phyloP scores from a whole-genome alignment of 2,797 vertebrate species.

The Mormyrus proboscirostris region DNA sequence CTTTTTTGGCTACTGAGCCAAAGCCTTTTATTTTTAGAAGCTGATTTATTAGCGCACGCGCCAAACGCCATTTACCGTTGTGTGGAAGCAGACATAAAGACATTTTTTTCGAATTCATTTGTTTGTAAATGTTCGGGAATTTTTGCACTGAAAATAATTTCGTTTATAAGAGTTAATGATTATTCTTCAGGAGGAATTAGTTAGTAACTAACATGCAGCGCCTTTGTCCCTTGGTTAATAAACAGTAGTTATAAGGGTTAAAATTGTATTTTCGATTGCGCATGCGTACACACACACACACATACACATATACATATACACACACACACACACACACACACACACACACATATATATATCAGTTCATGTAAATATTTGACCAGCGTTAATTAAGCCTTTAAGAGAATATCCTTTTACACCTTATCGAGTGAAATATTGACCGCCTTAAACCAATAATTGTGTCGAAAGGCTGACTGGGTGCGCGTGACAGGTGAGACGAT shows the following conservation, averaged over 20 bases:
- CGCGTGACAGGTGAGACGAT: conserved; percentile 8
- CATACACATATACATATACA: not conserved
- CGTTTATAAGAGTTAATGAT: not conserved
- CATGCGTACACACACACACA: not conserved
- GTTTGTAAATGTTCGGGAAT: not conserved
- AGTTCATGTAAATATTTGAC: conserved; percentile 8
- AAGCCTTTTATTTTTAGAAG: not conserved
- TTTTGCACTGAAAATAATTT: not conserved
- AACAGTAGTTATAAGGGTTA: not conserved
- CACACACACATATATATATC: not conserved
- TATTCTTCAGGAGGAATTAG: not conserved
- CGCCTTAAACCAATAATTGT: not conserved
- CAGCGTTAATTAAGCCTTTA: not conserved
- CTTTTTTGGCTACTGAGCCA: not conserved
- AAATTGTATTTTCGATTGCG: not conserved
- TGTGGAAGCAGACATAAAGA: not conserved
- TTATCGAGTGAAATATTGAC: conserved; percentile 18
- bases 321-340: not conserved
- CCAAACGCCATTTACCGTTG: not conserved
- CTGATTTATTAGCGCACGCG: not conserved
- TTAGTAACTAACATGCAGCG: not conserved
- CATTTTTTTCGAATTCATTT: not conserved
- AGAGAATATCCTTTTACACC: conserved; percentile 8
- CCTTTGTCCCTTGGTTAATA: not conserved
- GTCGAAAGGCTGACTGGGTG: not conserved